Conservation (phyloP, 2,888 invertebrate genomes). For the Lingula anatina region DNA sequence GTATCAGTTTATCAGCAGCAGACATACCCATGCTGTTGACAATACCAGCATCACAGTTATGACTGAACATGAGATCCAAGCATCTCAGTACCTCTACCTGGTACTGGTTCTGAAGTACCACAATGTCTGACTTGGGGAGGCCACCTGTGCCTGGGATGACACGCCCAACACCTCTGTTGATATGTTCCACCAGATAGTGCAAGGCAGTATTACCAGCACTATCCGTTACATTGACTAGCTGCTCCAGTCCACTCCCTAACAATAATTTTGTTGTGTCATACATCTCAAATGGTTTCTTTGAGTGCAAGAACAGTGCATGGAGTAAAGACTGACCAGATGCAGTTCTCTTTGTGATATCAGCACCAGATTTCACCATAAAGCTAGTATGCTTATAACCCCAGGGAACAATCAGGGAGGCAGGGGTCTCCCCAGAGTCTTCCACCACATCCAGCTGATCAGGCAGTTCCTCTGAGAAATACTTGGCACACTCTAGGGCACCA, state of each 20-base stretch:
- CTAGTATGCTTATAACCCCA: slow-evolving; percentile 66
- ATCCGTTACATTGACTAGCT: slow-evolving; percentile 68
- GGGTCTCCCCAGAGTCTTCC: slow-evolving; percentile 67
- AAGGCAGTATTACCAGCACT: slow-evolving; percentile 70
- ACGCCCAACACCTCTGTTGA: too few species aligned
- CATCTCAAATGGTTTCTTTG: slow-evolving; percentile 55
- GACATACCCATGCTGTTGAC: slow-evolving; percentile 58
- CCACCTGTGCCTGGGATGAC: too few species aligned
- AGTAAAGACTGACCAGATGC: slow-evolving; percentile 64
- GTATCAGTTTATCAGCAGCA: too few species aligned
- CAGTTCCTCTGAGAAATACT: slow-evolving; percentile 33
- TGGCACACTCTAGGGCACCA: slow-evolving; percentile 56
- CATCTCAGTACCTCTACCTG: slow-evolving; percentile 39
- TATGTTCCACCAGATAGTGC: slow-evolving; percentile 58
- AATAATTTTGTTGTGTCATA: slow-evolving; percentile 65
- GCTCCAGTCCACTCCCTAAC: slow-evolving; percentile 66
- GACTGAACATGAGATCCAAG: slow-evolving; percentile 32
- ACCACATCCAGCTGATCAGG: slow-evolving; percentile 29
- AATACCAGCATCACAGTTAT: slow-evolving; percentile 42
- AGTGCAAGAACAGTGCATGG: slow-evolving; percentile 54
- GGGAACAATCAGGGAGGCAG: slow-evolving; percentile 69
- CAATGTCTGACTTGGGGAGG: too few species aligned
- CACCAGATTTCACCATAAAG: slow-evolving; percentile 59
- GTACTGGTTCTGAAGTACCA: slow-evolving; percentile 32
- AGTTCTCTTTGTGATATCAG: slow-evolving; percentile 65